A percentile compares a stretch with the other conserved stretches of the same genome.
phyloP scores from a whole-genome alignment of 30 jellyfish, hydroid and myxozoan species.

The Nemopilema nomurai region DNA sequence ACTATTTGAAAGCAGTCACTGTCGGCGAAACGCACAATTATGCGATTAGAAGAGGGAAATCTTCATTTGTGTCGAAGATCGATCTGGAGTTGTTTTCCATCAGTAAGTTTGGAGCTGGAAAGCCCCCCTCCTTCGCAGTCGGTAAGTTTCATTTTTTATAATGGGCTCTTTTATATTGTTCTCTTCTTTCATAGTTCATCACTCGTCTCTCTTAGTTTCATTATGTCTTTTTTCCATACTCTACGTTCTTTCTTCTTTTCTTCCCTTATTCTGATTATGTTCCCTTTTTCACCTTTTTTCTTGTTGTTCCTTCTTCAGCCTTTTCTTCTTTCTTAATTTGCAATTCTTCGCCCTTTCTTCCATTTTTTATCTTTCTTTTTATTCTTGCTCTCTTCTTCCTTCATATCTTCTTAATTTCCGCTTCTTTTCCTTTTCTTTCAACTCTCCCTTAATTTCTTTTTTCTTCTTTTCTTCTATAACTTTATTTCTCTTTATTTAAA shows the following conservation, averaged over 20 bases:
- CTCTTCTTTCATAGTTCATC: not conserved
- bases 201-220: not conserved
- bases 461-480: not conserved
- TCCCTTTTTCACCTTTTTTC: not conserved
- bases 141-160: not conserved
- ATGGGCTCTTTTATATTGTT: not conserved
- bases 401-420: not conserved
- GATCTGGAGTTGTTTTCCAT: not conserved
- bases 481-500: not conserved
- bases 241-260: not conserved
- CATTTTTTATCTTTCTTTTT: not conserved
- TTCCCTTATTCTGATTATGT: not conserved
- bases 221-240: not conserved
- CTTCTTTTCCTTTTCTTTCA: not conserved
- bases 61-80: not conserved
- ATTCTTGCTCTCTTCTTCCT: not conserved
- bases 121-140: not conserved
- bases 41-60: slow-evolving; percentile 3
- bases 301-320: not conserved
- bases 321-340: not conserved
- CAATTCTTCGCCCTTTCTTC: not conserved
- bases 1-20: not conserved
- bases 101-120: not conserved
- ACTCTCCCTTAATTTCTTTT: not conserved
- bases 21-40: slow-evolving; percentile 10